These are phyloP conservation scores for Macrophya annulata DNA, from an alignment of 2,888 invertebrate species.

Conservation along the genomic window DNA sequence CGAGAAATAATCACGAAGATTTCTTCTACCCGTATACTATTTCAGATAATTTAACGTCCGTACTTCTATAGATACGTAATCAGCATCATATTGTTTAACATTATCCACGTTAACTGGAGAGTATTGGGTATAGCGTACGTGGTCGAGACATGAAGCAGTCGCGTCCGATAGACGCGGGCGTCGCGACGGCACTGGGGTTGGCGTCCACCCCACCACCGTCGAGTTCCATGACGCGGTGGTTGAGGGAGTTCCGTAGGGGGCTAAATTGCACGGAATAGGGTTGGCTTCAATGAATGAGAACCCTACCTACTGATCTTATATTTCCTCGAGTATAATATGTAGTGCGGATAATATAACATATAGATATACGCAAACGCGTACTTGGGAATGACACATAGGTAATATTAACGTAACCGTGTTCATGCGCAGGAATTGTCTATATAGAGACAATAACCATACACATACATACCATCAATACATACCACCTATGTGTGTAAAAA, in stretches of 20 bases:
- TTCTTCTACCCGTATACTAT: background rate
- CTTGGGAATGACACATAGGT: background rate
- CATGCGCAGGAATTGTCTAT: background rate
- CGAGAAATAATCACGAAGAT: background rate
- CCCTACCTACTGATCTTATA: conserved; percentile 10
- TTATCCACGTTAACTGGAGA: background rate
- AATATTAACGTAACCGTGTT: background rate
- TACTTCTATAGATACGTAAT: background rate
- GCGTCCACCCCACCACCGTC: conserved; percentile 60
- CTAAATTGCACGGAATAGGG: conserved; percentile 34
- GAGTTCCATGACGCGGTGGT: conserved; percentile 22
- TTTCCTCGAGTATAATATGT: background rate
- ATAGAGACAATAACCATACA: background rate
- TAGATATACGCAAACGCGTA: background rate
- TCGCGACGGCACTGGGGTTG: conserved; percentile 67
- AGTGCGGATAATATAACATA: background rate
- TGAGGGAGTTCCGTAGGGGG: conserved; percentile 25
- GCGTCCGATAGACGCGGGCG: conserved; percentile 62
- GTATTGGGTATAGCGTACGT: background rate
- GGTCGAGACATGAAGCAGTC: conserved; percentile 56
- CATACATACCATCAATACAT: too few relatives aligned
- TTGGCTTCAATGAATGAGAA: conserved; percentile 40
- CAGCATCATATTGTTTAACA: background rate
- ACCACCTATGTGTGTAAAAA: too few relatives aligned
- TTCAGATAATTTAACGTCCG: background rate